Base-by-base conservation (phyloP, 2,888 invertebrate genomes). In the Anarsia innoxiella region DNA sequence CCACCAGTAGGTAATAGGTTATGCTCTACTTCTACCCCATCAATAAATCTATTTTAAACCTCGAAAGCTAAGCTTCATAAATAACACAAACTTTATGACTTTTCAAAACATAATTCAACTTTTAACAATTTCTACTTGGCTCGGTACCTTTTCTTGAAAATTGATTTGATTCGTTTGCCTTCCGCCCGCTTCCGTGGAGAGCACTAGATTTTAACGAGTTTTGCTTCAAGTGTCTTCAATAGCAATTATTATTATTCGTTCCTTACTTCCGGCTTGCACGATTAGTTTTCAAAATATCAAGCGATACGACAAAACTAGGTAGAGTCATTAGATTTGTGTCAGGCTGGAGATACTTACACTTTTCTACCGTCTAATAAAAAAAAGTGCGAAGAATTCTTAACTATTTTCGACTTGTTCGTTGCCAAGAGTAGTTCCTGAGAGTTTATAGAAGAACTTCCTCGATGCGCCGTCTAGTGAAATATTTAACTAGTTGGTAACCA, bases 151-250 rank as follows among this genome's bases (percentile, higher is more conserved):
- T 45, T 41, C 40, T 38, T 41, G 39, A 42, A 46, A 41, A 14
- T 52, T 49, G 49, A 55, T 51, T 56, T 41, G 41, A 48, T 46
- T 53, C 51, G 54, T 49, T 53, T 44, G 43, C 44, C 42, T 46
- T 45, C 41, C 37, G 36, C 40, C 36, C 42, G 39, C 40, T 37
- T 46, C 52, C 50, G 46, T 40, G 40, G 50, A 73, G 72, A 55
- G 75, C 68, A 61, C 74, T 76, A 67, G 64, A 73, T 59, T 73
- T 72, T 78, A 79, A 79, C 71, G 75, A 79, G 73, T 69, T 70
- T 62, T 62, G 56, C 63, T 67, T 55, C 59, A 56, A 74, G 73
- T 60, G 57, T 51, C 53, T 59, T 46, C 49, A 45, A 57, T 56
- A 67, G 64, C 67, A 66, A 69, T 72, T 66, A 67, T 68, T 66